Base-by-base conservation (phyloP, 2,888 invertebrate species). In the Zeuzera pyrina region DNA sequence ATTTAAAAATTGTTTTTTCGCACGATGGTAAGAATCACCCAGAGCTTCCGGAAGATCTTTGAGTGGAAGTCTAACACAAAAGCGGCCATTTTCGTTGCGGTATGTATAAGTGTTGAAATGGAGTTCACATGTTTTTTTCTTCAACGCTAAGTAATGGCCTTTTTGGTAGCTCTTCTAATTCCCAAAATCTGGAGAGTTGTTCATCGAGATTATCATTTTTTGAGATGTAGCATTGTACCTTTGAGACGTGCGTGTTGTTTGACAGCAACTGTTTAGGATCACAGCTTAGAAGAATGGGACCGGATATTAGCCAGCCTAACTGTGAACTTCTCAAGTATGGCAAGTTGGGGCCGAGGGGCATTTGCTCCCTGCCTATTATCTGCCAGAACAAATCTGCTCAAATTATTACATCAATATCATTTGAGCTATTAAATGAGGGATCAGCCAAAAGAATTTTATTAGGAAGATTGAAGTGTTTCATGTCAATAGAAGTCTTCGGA, bases 51-150 rank as follows among this genome's bases (percentile, higher is more conserved):
- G 44, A 2, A 13, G 6, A 29, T 43, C 43, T 2, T 15, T 27
- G 2, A 45, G 30, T 2, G 42, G 48, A 15, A 43, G 36, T 10
- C 16, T 26, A 1, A 43, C 46, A 2, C 24, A 37, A 31, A 45
- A 46, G 24, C 43, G 21, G 19, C 45, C 45, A 24, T 36, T 15
- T 13, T 3, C n/a, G n/a, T n/a, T n/a, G n/a, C n/a, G n/a, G n/a
- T n/a, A n/a, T n/a, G n/a, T n/a, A n/a, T n/a, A n/a, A n/a, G n/a
- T n/a, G n/a, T 26, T 14, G 26, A 41, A 47, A 19, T 41, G 36
- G 6, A 15, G 7, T 25, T 44, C 42, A 30, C 42, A 44, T 15
- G 41, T 29, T 26, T 39, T n/a, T 29, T 5, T 44, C 42, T n/a
- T 42, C 36, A 3, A 12, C 8, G 13, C 38, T 31, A 22, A 34